Conservation (phyloP, 2,113 vertebrate species). For the Rhea americana region DNA sequence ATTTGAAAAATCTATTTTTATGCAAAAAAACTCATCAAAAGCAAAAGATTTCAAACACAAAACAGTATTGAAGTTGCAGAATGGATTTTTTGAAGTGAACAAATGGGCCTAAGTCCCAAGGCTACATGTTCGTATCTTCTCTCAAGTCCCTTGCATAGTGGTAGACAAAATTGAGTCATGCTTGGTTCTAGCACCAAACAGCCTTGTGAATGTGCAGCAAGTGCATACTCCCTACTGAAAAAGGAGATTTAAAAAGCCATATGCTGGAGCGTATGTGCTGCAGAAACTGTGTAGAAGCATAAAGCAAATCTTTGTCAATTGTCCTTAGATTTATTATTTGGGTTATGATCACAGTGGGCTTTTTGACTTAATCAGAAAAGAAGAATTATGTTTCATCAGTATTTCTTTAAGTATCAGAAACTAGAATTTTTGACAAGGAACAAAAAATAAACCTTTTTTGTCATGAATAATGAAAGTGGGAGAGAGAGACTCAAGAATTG, state of each 20-base stretch:
- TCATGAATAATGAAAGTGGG: neutral
- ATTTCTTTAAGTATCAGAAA: neutral
- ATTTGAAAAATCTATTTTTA: neutral
- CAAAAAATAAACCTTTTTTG: neutral
- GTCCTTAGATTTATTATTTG: neutral
- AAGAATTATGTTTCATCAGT: neutral
- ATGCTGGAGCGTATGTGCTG: slow-evolving; percentile 36
- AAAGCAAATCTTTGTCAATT: slow-evolving; percentile 15
- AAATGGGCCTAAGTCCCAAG: slow-evolving; percentile 13
- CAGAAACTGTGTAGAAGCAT: slow-evolving; percentile 8
- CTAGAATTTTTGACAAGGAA: neutral
- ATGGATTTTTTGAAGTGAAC: neutral
- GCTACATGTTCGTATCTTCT: neutral
- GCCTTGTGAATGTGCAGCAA: slow-evolving; percentile 8
- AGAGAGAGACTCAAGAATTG: neutral
- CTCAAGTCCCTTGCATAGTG: slow-evolving; percentile 1
- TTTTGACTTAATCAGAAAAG: neutral
- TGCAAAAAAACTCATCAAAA: neutral
- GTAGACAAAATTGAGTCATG: neutral
- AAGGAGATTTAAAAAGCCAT: slow-evolving; percentile 15
- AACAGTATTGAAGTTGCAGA: neutral
- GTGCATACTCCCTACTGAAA: neutral
- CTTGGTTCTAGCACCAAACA: neutral
- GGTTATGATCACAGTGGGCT: neutral
- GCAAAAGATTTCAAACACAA: neutral